Evolutionary conservation across 2,113 vertebrate genomes (phyloP).

Genomic region (Tragelaphus imberbis): DNA sequence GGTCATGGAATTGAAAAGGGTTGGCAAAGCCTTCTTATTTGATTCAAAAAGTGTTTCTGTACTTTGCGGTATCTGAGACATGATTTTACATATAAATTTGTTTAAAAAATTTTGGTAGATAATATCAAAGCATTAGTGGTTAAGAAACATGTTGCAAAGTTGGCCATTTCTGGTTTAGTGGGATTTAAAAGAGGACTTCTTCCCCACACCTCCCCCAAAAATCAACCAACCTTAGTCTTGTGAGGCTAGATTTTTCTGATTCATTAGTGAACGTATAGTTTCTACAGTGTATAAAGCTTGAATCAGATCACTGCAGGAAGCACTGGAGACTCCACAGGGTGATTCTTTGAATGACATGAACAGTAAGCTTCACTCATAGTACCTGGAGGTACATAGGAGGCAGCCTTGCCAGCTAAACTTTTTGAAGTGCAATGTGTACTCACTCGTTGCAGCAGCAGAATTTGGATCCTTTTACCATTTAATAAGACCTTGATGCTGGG

Average conservation of each 20-base stretch:
- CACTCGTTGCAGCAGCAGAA: accelerated
- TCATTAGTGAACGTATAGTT: neutral
- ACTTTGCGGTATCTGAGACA: neutral
- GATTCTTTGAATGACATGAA: neutral
- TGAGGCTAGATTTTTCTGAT: neutral
- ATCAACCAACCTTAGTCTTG: neutral
- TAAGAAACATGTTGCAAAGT: neutral
- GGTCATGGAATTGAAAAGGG: neutral
- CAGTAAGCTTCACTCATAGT: neutral
- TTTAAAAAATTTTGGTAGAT: neutral
- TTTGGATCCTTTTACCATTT: neutral
- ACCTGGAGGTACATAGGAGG: neutral
- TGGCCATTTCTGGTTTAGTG: neutral
- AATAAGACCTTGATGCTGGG: neutral
- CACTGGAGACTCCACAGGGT: neutral
- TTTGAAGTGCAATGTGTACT: neutral
- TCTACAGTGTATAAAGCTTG: neutral
- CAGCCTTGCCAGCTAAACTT: neutral
- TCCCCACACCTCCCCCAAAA: neutral
- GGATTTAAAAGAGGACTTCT: neutral
- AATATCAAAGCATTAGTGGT: neutral
- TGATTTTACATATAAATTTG: slow-evolving; percentile 6
- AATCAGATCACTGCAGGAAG: neutral
- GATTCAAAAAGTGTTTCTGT: neutral
- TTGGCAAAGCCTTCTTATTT: neutral